Evolutionary conservation across 2,888 invertebrate genomes (phyloP).

Genomic region (Epinotia ramella): DNA sequence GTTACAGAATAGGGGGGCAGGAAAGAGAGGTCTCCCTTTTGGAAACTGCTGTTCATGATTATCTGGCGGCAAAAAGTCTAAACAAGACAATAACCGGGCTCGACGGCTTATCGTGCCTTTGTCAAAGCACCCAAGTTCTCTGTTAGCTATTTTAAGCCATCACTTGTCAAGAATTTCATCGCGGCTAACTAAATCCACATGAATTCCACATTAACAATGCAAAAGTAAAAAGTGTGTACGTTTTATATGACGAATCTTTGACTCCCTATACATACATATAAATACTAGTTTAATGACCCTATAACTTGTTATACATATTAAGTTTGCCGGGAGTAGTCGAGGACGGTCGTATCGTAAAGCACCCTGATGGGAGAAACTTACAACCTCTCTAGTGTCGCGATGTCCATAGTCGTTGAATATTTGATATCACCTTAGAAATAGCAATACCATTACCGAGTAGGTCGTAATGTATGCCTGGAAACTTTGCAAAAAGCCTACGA

Average conservation of each 20-base stretch:
- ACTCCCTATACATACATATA: background rate
- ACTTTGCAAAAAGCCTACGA: conserved; percentile 1
- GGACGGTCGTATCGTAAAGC: conserved; percentile 27
- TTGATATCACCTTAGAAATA: conserved; percentile 13
- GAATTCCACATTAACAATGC: too few species aligned
- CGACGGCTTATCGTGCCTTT: too few species aligned
- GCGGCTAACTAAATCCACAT: too few species aligned
- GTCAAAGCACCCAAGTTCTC: too few species aligned
- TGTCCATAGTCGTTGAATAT: conserved; percentile 24
- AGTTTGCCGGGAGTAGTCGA: conserved; percentile 18
- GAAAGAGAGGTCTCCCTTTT: too few species aligned
- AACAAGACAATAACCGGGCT: too few species aligned
- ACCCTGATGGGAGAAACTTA: conserved; percentile 22
- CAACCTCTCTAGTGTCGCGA: conserved; percentile 9
- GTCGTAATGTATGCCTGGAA: conserved; percentile 2
- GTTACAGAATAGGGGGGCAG: too few species aligned
- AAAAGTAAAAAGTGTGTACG: background rate
- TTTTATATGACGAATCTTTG: background rate
- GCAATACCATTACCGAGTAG: background rate
- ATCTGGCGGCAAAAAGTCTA: too few species aligned
- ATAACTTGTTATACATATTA: background rate
- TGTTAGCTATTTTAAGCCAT: too few species aligned
- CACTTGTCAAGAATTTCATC: too few species aligned
- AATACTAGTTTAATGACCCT: background rate
- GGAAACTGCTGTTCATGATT: too few species aligned